Conservation (phyloP, 1,140 invertebrate species). For the Diachasma alloeum region DNA sequence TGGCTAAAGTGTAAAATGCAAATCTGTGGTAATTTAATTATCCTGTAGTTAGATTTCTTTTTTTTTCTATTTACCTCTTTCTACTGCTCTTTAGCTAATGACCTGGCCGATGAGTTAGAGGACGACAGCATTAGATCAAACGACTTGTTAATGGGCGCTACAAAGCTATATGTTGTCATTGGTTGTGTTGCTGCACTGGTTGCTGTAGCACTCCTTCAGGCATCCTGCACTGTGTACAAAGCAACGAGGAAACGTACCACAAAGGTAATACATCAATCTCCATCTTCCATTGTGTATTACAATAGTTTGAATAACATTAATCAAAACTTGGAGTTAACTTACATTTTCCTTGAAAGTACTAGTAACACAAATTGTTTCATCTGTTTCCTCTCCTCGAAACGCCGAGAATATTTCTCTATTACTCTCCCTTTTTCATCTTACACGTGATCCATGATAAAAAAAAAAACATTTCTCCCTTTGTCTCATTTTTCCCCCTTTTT, state of each 20-base stretch:
- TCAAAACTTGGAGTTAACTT: constrained; percentile 14
- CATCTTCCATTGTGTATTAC: neutral
- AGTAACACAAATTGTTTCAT: neutral
- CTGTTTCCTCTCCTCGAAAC: neutral
- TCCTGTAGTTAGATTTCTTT: neutral
- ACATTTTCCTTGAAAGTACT: neutral
- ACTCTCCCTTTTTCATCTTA: no score
- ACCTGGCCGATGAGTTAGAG: constrained; percentile 45
- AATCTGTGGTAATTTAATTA: neutral
- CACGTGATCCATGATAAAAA: no score
- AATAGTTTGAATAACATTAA: neutral
- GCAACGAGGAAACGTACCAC: constrained; percentile 69
- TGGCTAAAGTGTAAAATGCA: neutral
- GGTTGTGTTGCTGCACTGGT: constrained; percentile 82
- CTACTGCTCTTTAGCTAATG: constrained; percentile 46
- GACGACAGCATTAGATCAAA: constrained; percentile 46
- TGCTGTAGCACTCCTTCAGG: constrained; percentile 82
- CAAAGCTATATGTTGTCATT: constrained; percentile 83
- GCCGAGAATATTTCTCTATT: neutral
- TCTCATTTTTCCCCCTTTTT: neutral
- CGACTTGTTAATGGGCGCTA: constrained; percentile 55
- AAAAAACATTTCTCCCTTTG: neutral
- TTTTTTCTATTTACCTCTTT: neutral
- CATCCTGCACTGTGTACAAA: constrained; percentile 82
- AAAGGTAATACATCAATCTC: constrained; percentile 64